Conservation (phyloP, 1,140 invertebrate species). For the Drosophila kohkoa region DNA sequence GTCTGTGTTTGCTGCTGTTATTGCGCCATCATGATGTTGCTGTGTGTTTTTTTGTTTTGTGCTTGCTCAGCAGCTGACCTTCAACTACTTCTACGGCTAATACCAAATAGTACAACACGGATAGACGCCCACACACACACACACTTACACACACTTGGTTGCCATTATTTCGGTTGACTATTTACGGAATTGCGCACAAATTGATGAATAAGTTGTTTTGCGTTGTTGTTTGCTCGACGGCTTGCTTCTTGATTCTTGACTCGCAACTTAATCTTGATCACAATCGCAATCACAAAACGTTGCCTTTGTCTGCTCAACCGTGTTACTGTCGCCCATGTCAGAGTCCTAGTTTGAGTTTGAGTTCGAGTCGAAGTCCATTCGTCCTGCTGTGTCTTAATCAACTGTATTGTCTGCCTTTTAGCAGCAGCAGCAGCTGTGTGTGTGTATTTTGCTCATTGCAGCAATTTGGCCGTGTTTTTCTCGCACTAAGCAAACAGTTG, state of each 20-base stretch:
- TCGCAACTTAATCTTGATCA: slow-evolving; percentile 61
- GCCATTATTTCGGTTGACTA: slow-evolving; percentile 58
- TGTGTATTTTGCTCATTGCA: slow-evolving; percentile 45
- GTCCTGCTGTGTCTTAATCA: slow-evolving; percentile 47
- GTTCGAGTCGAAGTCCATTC: slow-evolving; percentile 8
- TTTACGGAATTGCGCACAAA: slow-evolving; percentile 61
- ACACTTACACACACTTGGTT: background rate
- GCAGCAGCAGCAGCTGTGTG: background rate
- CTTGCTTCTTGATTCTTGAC: slow-evolving; percentile 38
- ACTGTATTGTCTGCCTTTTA: slow-evolving; percentile 39
- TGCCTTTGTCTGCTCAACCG: slow-evolving; percentile 41
- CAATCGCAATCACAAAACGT: slow-evolving; percentile 42
- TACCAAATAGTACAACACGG: background rate
- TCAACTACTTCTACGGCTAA: slow-evolving; percentile 12
- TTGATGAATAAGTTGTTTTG: slow-evolving; percentile 66
- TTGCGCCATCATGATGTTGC: slow-evolving; percentile 48
- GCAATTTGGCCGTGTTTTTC: slow-evolving; percentile 59
- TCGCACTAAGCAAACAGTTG: slow-evolving; percentile 56
- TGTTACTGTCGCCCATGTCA: slow-evolving; percentile 23
- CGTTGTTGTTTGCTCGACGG: slow-evolving; percentile 9
- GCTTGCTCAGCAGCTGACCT: slow-evolving; percentile 50
- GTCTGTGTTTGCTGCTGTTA: slow-evolving; percentile 23
- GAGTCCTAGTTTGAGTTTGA: background rate
- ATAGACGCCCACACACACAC: slow-evolving; percentile 13
- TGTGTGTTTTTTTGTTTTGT: slow-evolving; percentile 16